phyloP scores from a whole-genome alignment of 1,140 invertebrate genomes.

The Lordiphosa mommai region DNA sequence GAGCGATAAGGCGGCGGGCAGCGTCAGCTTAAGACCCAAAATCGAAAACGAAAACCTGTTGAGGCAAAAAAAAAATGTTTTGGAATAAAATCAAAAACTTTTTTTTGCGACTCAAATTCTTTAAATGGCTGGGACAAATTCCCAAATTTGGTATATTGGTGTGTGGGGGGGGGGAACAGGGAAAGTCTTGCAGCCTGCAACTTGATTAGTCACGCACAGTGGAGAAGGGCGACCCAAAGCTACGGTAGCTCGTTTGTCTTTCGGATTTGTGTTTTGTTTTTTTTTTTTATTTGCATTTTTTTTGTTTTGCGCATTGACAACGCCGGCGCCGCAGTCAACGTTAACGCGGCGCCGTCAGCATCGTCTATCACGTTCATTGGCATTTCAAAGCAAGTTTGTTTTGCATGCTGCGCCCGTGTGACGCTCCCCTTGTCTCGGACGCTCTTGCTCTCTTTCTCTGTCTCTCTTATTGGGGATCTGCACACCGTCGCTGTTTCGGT shows the following conservation, averaged over 20 bases:
- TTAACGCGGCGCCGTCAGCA: slow-evolving; percentile 7
- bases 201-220: slow-evolving; percentile 8
- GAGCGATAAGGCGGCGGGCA: slow-evolving; percentile 31
- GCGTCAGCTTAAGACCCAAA: slow-evolving; percentile 10
- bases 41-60: slow-evolving; percentile 54
- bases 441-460: not conserved
- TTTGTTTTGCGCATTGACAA: slow-evolving; percentile 39
- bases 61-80: slow-evolving; percentile 25
- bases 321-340: slow-evolving; percentile 19
- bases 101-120: slow-evolving; percentile 51
- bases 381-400: slow-evolving; percentile 54
- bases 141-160: slow-evolving; percentile 13
- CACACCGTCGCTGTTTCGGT: not conserved
- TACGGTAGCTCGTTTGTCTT: not conserved
- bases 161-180: slow-evolving; percentile 1
- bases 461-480: not conserved
- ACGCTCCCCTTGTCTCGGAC: slow-evolving; percentile 4
- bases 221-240: not conserved
- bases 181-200: slow-evolving; percentile 11
- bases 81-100: slow-evolving; percentile 19
- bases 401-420: slow-evolving; percentile 48
- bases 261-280: not conserved
- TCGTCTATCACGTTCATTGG: slow-evolving; percentile 55
- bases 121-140: slow-evolving; percentile 21
- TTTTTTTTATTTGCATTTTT: not conserved